Percentiles rank a stretch among this genome's conserved stretches.
These are phyloP conservation scores for Octopus bimaculoides DNA, from an alignment of 1,140 invertebrate species.

Conservation along the genomic window DNA sequence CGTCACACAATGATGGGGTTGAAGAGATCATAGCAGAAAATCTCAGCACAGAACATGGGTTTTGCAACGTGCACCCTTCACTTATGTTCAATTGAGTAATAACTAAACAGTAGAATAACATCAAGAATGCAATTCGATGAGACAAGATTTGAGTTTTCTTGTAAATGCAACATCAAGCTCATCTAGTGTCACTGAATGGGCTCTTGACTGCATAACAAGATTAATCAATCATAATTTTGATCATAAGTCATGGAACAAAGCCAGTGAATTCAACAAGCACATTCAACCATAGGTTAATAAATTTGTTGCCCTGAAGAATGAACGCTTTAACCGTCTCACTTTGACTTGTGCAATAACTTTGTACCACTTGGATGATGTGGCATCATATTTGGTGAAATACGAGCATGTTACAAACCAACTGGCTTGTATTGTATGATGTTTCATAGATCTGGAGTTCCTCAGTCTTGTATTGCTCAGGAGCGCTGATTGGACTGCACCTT, in stretches of 20 bases:
- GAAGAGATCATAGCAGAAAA: no score
- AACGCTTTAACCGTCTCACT: neutral
- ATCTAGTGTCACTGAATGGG: slow-evolving; percentile 13
- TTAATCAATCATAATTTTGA: slow-evolving; percentile 17
- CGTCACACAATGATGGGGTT: no score
- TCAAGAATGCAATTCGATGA: neutral
- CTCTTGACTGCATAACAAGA: slow-evolving; percentile 14
- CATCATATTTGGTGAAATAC: slow-evolving; percentile 13
- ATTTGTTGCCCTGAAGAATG: slow-evolving; percentile 3
- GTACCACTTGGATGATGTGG: slow-evolving; percentile 13
- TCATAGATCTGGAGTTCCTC: slow-evolving; percentile 14
- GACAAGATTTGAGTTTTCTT: slow-evolving; percentile 13
- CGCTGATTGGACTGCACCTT: slow-evolving; percentile 13
- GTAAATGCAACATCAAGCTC: slow-evolving; percentile 14
- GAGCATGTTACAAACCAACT: slow-evolving; percentile 12
- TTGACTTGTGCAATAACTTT: slow-evolving; percentile 12
- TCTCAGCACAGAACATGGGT: neutral
- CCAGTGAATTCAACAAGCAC: slow-evolving; percentile 2
- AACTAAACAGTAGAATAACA: neutral
- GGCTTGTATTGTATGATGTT: slow-evolving; percentile 11
- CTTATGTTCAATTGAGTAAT: slow-evolving; percentile 1
- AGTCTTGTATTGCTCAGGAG: slow-evolving; percentile 9
- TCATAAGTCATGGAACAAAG: slow-evolving; percentile 12
- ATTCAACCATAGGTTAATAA: slow-evolving; percentile 10
- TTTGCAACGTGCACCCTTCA: neutral